Conservation (phyloP, 2,888 invertebrate species). For the Drosophila recens region DNA sequence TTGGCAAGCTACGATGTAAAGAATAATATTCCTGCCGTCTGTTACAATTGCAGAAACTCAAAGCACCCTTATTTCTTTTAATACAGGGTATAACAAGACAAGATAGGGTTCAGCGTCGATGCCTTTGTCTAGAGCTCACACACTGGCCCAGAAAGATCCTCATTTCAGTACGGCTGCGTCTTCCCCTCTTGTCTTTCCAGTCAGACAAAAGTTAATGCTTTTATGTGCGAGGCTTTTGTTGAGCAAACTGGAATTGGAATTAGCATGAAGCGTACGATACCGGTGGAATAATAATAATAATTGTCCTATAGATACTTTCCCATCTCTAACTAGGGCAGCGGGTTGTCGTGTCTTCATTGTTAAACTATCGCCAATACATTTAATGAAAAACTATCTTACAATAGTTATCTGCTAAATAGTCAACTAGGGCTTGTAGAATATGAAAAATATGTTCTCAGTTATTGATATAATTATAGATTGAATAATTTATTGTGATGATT, state of each 20-base stretch:
- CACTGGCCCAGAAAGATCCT: constrained; percentile 29
- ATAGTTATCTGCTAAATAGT: not conserved
- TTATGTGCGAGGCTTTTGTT: constrained; percentile 69
- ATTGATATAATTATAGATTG: too few species aligned
- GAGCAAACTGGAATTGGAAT: constrained; percentile 71
- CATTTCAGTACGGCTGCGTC: constrained; percentile 17
- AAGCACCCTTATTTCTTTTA: not conserved
- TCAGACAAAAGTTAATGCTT: constrained; percentile 74
- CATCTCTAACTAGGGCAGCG: constrained; percentile 53
- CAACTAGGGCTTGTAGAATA: not conserved
- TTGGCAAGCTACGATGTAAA: not conserved
- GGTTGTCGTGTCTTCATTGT: constrained; percentile 44
- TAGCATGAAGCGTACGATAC: constrained; percentile 53
- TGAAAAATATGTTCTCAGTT: not conserved
- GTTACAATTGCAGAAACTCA: not conserved
- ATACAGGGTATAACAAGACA: constrained; percentile 35
- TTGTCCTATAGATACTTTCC: constrained; percentile 45
- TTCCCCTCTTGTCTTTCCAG: constrained; percentile 25
- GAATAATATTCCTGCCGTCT: not conserved
- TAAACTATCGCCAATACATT: constrained; percentile 26
- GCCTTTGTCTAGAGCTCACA: constrained; percentile 38
- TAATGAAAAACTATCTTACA: constrained; percentile 26
- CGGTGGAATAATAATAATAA: constrained; percentile 51
- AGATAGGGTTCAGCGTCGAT: constrained; percentile 51
- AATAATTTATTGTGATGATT: too few species aligned